phyloP scores from a whole-genome alignment of 2,888 invertebrate genomes.

The Agonopterix subpropinquella region DNA sequence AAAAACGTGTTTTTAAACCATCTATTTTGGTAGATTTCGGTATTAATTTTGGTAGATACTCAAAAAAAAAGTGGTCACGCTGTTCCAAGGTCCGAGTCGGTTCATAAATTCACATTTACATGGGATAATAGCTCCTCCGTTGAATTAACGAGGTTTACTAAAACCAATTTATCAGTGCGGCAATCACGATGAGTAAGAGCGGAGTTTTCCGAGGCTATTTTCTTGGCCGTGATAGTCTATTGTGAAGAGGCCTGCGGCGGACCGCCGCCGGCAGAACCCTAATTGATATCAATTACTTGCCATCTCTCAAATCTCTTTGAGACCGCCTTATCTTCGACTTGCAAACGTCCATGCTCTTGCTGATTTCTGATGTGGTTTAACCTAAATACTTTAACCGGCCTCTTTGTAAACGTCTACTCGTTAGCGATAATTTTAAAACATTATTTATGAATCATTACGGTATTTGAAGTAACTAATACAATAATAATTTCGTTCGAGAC shows the following conservation, averaged over 20 bases:
- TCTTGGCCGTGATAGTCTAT: slow-evolving; percentile 41
- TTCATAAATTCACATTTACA: slow-evolving; percentile 18
- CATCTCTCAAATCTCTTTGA: slow-evolving; percentile 48
- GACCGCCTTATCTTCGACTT: slow-evolving; percentile 28
- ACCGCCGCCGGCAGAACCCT: slow-evolving; percentile 38
- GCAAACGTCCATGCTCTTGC: slow-evolving; percentile 30
- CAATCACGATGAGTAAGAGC: slow-evolving; percentile 34
- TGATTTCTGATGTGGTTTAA: slow-evolving; percentile 20
- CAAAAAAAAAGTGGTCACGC: too few species aligned
- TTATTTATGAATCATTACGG: too few species aligned
- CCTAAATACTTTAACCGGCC: too few species aligned
- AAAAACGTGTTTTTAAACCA: too few species aligned
- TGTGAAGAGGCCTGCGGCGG: slow-evolving; percentile 38
- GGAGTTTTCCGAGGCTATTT: slow-evolving; percentile 31
- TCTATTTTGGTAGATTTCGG: too few species aligned
- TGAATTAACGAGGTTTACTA: slow-evolving; percentile 24
- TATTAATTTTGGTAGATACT: too few species aligned
- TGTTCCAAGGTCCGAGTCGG: slow-evolving; percentile 3
- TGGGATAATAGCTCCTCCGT: slow-evolving; percentile 24
- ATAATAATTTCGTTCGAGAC: too few species aligned
- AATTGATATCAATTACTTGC: slow-evolving; percentile 65
- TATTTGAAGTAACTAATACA: too few species aligned
- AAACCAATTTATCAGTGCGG: slow-evolving; percentile 41
- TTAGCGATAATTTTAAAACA: too few species aligned
- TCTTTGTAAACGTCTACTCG: too few species aligned